A percentile compares a stretch with the other conserved stretches of the same genome.
phyloP scores from a whole-genome alignment of 2,888 invertebrate genomes.

The Phyto melanocephala region DNA sequence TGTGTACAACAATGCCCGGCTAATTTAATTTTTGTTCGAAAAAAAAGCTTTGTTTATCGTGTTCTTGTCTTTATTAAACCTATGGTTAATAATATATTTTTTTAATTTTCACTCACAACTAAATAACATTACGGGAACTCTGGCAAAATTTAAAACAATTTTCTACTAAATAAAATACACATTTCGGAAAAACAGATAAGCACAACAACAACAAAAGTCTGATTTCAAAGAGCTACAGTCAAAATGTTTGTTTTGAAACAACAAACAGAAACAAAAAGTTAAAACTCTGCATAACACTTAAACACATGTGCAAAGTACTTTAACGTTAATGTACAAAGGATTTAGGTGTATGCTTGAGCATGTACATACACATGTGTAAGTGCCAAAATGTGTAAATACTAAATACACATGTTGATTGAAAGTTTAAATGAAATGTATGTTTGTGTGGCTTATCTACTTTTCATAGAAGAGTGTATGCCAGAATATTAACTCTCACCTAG shows the following conservation, averaged over 20 bases:
- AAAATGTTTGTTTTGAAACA: neutral
- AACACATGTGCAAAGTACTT: conserved; percentile 3
- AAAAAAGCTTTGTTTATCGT: too few relatives aligned
- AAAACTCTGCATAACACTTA: neutral
- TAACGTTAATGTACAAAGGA: neutral
- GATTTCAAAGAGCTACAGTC: neutral
- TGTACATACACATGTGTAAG: neutral
- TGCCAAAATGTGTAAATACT: neutral
- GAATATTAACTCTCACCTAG: conserved; percentile 30
- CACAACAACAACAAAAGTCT: neutral
- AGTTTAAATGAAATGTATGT: conserved; percentile 2
- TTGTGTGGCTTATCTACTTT: conserved; percentile 25
- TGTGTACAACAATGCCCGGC: neutral
- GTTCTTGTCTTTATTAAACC: neutral
- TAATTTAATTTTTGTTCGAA: neutral
- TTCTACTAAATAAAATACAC: neutral
- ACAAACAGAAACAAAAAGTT: neutral
- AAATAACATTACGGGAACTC: neutral
- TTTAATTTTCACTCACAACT: neutral
- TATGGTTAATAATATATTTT: neutral
- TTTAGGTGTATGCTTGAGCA: neutral
- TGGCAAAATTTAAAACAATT: neutral
- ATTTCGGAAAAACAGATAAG: neutral
- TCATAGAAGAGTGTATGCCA: neutral
- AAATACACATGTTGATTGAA: conserved; percentile 16